phyloP scores from a whole-genome alignment of 2,797 vertebrate species.

The Falco novaeseelandiae region DNA sequence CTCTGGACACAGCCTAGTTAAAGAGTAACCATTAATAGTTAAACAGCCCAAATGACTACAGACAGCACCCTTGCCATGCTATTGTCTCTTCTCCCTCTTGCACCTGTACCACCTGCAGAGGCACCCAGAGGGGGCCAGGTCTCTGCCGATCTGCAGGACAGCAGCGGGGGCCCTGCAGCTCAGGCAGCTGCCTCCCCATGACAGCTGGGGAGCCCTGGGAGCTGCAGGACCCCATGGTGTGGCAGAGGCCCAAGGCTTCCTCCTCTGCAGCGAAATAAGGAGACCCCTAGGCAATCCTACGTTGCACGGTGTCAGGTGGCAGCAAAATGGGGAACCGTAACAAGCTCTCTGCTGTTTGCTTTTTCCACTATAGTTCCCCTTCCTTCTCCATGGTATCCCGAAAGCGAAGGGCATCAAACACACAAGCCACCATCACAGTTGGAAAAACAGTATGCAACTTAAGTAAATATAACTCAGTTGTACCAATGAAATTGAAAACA shows the following conservation, averaged over 20 bases:
- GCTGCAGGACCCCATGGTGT: not conserved
- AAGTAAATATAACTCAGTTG: not conserved
- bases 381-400: not conserved
- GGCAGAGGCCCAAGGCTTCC: not conserved
- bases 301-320: fast-evolving
- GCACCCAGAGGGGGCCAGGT: not conserved
- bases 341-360: not conserved
- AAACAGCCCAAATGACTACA: not conserved
- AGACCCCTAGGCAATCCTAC: not conserved
- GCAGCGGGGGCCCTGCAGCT: not conserved
- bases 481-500: conserved; percentile 35
- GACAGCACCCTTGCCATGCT: not conserved
- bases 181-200: not conserved
- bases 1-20: not conserved
- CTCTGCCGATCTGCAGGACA: fast-evolving
- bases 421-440: not conserved
- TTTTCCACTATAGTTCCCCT: not conserved
- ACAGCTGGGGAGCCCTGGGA: not conserved
- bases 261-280: not conserved
- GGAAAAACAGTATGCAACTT: conserved; percentile 1
- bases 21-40: not conserved
- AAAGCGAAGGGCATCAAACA: not conserved
- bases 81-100: not conserved
- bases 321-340: not conserved
- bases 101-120: fast-evolving